Conservation (phyloP, 2,888 invertebrate genomes). For the Hirtodrosophila duncani region DNA sequence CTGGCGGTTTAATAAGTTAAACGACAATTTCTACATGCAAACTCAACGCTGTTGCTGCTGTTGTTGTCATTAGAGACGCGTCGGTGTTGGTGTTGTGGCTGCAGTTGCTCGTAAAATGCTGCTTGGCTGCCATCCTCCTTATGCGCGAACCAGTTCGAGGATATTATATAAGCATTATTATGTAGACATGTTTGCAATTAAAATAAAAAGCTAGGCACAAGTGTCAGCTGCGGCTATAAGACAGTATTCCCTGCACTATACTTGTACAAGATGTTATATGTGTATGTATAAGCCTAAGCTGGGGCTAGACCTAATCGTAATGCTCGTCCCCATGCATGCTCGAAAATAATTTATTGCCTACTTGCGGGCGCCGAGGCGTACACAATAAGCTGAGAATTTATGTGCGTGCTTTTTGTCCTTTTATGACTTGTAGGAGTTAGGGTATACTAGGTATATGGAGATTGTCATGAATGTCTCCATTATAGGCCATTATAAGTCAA, state of each 20-base stretch:
- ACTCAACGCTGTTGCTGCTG: constrained; percentile 45
- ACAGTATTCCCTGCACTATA: constrained; percentile 22
- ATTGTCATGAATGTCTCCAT: too few species aligned
- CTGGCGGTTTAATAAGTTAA: constrained; percentile 66
- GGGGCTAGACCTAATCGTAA: constrained; percentile 8
- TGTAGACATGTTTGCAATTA: constrained; percentile 60
- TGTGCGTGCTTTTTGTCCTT: constrained; percentile 32
- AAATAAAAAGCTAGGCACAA: constrained; percentile 60
- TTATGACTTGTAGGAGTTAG: neutral
- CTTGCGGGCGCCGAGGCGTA: constrained; percentile 49
- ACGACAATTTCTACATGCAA: constrained; percentile 66
- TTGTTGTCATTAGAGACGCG: constrained; percentile 41
- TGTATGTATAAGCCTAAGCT: neutral
- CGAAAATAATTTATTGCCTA: constrained; percentile 66
- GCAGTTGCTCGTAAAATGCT: constrained; percentile 50
- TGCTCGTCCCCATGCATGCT: constrained; percentile 17
- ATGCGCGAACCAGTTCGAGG: constrained; percentile 33
- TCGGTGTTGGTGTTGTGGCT: constrained; percentile 11
- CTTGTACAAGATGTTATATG: constrained; percentile 9
- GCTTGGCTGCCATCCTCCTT: constrained; percentile 34
- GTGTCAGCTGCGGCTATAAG: constrained; percentile 4
- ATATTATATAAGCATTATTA: constrained; percentile 50
- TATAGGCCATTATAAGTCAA: too few species aligned
- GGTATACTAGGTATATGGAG: too few species aligned
- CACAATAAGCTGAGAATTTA: constrained; percentile 58